Evolutionary conservation across 2,888 invertebrate species (phyloP).

Genomic region (Plagodis pulveraria): DNA sequence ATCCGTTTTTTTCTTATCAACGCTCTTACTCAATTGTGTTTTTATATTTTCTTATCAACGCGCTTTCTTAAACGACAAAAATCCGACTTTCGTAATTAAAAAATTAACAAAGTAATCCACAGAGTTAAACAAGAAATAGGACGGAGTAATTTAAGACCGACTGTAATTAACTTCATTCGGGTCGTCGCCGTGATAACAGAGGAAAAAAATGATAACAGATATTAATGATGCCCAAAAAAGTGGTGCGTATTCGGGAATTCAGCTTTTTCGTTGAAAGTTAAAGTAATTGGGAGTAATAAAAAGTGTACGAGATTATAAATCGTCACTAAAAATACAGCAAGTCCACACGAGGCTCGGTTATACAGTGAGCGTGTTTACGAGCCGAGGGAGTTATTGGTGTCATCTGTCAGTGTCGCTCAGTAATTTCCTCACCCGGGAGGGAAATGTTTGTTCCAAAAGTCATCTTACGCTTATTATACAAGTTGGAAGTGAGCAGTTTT

Average conservation of each 20-base stretch:
- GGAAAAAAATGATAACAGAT: constrained; percentile 42
- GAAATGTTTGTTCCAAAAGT: constrained; percentile 73
- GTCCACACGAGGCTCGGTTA: constrained; percentile 57
- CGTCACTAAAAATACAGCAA: constrained; percentile 47
- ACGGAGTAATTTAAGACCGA: constrained; percentile 51
- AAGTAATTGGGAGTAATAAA: constrained; percentile 33
- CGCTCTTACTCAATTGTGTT: constrained; percentile 28
- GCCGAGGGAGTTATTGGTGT: constrained; percentile 71
- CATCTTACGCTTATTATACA: constrained; percentile 62
- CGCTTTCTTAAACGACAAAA: constrained; percentile 41
- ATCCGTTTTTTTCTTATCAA: constrained; percentile 29
- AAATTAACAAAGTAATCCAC: constrained; percentile 58
- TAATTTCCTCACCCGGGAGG: constrained; percentile 70
- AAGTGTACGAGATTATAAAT: constrained; percentile 40
- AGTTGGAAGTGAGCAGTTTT: constrained; percentile 49
- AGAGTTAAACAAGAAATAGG: constrained; percentile 51
- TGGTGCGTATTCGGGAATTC: constrained; percentile 26
- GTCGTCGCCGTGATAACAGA: constrained; percentile 44
- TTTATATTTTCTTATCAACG: constrained; percentile 30
- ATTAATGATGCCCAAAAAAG: constrained; percentile 31
- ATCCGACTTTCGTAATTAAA: constrained; percentile 54
- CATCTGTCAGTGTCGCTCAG: constrained; percentile 77
- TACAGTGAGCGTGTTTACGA: constrained; percentile 59
- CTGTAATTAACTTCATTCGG: constrained; percentile 59
- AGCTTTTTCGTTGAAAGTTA: constrained; percentile 28